A percentile compares a stretch with the other conserved stretches of the same genome.
Conservation (phyloP, 2,113 vertebrate species). For the Eleginops maclovinus region DNA sequence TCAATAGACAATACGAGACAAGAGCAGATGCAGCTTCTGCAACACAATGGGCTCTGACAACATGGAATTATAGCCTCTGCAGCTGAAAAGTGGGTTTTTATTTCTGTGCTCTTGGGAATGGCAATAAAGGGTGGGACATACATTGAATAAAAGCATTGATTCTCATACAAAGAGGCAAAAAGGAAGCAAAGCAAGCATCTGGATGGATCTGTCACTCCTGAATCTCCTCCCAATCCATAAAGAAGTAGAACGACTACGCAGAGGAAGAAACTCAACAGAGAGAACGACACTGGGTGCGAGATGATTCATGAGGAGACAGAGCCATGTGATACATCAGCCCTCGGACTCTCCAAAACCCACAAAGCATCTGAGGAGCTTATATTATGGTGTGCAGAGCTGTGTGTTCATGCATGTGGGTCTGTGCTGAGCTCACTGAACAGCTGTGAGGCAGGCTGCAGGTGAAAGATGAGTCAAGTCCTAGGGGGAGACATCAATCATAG, state of each 20-base stretch:
- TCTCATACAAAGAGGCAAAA: constrained; percentile 51
- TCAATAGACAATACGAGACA: constrained; percentile 66
- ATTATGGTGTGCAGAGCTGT: constrained; percentile 27
- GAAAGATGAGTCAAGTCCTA: constrained; percentile 76
- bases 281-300: constrained; percentile 31
- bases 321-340: constrained; percentile 39
- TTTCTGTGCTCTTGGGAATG: constrained; percentile 54
- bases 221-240: constrained; percentile 25
- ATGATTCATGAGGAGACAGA: constrained; percentile 50
- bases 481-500: constrained; percentile 71
- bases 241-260: constrained; percentile 31
- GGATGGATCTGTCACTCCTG: constrained; percentile 27
- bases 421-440: constrained; percentile 65
- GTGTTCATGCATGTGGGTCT: constrained; percentile 48
- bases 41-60: constrained; percentile 76
- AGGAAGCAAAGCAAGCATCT: constrained; percentile 43
- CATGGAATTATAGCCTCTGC: constrained; percentile 74
- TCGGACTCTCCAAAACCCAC: constrained; percentile 46
- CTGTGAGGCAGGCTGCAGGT: constrained; percentile 77
- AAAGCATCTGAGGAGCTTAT: constrained; percentile 40
- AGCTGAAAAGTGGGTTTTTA: constrained; percentile 70
- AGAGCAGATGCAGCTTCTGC: constrained; percentile 70
- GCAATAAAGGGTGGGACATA: constrained; percentile 52
- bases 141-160: constrained; percentile 61
- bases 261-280: constrained; percentile 10